phyloP scores from a whole-genome alignment of 2,797 vertebrate genomes.

The Cynodonichthys magdalenae region DNA sequence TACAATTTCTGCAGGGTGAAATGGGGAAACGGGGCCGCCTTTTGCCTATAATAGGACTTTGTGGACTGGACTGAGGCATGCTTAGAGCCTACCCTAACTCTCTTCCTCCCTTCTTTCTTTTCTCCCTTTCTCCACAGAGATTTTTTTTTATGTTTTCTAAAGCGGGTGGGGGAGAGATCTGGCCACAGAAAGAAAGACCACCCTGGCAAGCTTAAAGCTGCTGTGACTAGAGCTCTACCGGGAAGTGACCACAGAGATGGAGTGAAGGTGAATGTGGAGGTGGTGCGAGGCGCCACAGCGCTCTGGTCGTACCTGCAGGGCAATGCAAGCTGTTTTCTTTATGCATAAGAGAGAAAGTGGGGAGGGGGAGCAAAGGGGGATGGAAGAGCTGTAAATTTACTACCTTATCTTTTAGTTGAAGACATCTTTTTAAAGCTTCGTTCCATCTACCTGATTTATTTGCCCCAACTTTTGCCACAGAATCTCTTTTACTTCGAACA shows the following conservation, averaged over 20 bases:
- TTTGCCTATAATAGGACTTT: slow-evolving; percentile 93
- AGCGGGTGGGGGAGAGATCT: slow-evolving; percentile 28
- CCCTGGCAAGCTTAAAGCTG: slow-evolving; percentile 71
- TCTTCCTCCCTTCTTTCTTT: slow-evolving; percentile 30
- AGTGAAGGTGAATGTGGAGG: slow-evolving; percentile 97
- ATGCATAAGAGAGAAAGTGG: slow-evolving; percentile 75
- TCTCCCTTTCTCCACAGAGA: slow-evolving; percentile 48
- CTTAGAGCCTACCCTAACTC: slow-evolving; percentile 63
- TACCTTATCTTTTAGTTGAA: slow-evolving; percentile 52
- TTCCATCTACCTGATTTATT: slow-evolving; percentile 24
- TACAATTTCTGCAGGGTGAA: slow-evolving; percentile 89
- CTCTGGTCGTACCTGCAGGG: slow-evolving; percentile 85
- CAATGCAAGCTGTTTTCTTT: slow-evolving; percentile 84
- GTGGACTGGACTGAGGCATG: slow-evolving; percentile 84
- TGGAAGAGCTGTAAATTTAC: slow-evolving; percentile 41
- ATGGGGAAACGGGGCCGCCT: slow-evolving; percentile 92
- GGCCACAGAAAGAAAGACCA: slow-evolving; percentile 51
- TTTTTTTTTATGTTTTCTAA: not conserved
- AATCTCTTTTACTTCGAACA: too few relatives aligned
- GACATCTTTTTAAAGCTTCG: slow-evolving; percentile 33
- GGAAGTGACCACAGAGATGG: slow-evolving; percentile 87
- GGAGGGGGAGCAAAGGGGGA: slow-evolving; percentile 32
- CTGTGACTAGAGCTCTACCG: slow-evolving; percentile 83
- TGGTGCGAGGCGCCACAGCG: slow-evolving; percentile 66
- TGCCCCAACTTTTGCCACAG: slow-evolving; percentile 17